A percentile compares a stretch with the other conserved stretches of the same genome.
Conservation (phyloP, 35 echinoderm and acorn worm species). For the Strongylocentrotus purpuratus region DNA sequence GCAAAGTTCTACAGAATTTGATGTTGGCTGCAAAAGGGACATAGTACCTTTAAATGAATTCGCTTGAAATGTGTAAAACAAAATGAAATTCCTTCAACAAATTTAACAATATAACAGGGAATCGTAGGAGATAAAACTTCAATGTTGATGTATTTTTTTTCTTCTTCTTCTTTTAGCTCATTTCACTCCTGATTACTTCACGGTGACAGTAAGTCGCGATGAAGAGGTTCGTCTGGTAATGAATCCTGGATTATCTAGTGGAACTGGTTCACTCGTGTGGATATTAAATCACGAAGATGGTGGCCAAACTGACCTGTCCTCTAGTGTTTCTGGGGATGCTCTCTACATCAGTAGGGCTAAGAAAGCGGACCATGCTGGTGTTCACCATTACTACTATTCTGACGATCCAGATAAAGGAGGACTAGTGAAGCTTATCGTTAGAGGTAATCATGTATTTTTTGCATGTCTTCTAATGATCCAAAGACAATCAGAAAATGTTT, state of each 20-base stretch:
- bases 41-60: no score
- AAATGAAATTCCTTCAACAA: no score
- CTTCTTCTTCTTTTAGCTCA: not conserved
- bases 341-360: constrained; percentile 37
- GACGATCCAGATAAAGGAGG: not conserved
- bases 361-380: not conserved
- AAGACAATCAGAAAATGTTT: no score
- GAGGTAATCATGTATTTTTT: not conserved
- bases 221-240: constrained; percentile 11
- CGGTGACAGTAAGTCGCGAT: constrained; percentile 23
- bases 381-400: not conserved
- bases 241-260: not conserved
- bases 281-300: not conserved
- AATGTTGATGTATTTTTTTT: not conserved
- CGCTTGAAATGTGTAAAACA: no score
- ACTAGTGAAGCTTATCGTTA: not conserved
- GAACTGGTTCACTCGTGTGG: not conserved
- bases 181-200: not conserved
- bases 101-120: no score
- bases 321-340: not conserved
- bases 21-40: no score
- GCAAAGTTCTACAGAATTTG: no score
- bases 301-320: not conserved
- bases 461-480: no score
- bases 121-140: no score